Percentiles rank a stretch among this genome's conserved stretches.
These are phyloP conservation scores for Frankliniella fusca DNA, from an alignment of 2,888 invertebrate genomes.

Conservation along the genomic window DNA sequence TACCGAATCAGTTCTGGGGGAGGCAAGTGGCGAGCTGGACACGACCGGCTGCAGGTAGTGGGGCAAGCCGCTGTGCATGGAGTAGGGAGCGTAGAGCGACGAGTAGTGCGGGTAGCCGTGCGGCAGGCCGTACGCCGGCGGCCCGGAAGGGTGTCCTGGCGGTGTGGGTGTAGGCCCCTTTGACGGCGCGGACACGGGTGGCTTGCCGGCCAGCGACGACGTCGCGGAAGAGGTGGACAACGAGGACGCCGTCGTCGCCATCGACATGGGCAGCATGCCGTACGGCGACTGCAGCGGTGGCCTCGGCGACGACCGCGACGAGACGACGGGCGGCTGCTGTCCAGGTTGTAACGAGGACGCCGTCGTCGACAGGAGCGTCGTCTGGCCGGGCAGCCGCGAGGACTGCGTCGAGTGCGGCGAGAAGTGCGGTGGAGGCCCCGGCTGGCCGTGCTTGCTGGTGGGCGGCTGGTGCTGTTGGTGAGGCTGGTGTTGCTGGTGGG, in stretches of 20 bases:
- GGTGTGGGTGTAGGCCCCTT: constrained; percentile 36
- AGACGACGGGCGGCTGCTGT: constrained; percentile 53
- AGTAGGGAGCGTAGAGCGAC: constrained; percentile 73
- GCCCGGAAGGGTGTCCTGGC: constrained; percentile 32
- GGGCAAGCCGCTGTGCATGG: constrained; percentile 46
- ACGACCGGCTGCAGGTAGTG: constrained; percentile 29
- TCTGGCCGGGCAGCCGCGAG: constrained; percentile 35
- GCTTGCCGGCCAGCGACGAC: constrained; percentile 35
- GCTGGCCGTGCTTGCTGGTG: constrained; percentile 30
- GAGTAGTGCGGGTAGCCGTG: constrained; percentile 55
- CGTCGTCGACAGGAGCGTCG: constrained; percentile 35
- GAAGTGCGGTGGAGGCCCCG: not conserved
- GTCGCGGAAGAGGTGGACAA: constrained; percentile 32
- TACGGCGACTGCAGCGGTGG: constrained; percentile 40
- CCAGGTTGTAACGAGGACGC: constrained; percentile 39
- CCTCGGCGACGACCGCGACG: constrained; percentile 44
- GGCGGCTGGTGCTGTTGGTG: constrained; percentile 11
- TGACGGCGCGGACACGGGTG: constrained; percentile 34
- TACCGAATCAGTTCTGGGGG: constrained; percentile 4
- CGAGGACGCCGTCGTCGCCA: constrained; percentile 40
- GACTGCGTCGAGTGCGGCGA: constrained; percentile 30
- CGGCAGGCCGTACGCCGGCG: constrained; percentile 43
- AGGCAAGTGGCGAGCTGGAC: constrained; percentile 26
- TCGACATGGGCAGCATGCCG: constrained; percentile 46
- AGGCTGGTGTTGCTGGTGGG: not conserved